These are phyloP conservation scores for Margarornis squamiger DNA, from an alignment of 2,797 vertebrate species.

Conservation along the genomic window DNA sequence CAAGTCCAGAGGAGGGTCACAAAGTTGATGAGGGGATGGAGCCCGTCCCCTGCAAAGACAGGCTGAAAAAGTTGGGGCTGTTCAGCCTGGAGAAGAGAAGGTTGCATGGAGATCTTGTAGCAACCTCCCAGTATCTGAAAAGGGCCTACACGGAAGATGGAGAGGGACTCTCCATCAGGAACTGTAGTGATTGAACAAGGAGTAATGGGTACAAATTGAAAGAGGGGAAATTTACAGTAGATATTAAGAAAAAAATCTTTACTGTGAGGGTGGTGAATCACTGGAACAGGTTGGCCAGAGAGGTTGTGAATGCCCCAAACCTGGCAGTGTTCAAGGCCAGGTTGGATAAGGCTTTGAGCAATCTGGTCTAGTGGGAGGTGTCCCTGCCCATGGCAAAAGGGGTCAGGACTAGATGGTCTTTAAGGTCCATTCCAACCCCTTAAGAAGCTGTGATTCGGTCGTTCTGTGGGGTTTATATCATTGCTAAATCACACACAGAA, in stretches of 20 bases:
- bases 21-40: not conserved
- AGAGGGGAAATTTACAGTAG: not conserved
- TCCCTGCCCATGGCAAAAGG: not conserved
- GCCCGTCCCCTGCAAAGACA: not conserved
- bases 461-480: not conserved
- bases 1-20: not conserved
- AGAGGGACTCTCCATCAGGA: not conserved
- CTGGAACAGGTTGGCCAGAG: not conserved
- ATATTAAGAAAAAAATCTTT: not conserved
- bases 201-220: not conserved
- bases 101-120: not conserved
- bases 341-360: not conserved
- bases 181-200: not conserved
- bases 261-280: not conserved
- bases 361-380: not conserved
- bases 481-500: not conserved
- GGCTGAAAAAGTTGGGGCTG: not conserved
- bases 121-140: not conserved
- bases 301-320: not conserved
- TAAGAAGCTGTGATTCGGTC: not conserved
- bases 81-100: not conserved
- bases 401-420: not conserved
- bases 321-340: not conserved
- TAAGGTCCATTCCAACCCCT: not conserved
- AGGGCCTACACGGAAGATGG: not conserved